A percentile compares a stretch with the other conserved stretches of the same genome.
Conservation (phyloP, 2,888 invertebrate genomes). For the Mantis religiosa region DNA sequence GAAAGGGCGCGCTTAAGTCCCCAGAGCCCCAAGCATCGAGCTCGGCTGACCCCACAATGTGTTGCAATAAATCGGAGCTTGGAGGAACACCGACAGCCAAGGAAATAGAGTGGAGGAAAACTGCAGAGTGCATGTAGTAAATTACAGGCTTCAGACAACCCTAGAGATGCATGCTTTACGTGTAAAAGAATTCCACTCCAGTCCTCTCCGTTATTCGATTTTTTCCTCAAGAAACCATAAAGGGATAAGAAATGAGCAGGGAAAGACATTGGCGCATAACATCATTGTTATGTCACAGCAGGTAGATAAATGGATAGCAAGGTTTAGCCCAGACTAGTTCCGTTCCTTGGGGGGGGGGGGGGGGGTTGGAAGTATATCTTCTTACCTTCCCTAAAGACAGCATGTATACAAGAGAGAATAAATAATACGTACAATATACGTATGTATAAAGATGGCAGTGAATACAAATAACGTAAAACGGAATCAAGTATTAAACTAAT, state of each 20-base stretch:
- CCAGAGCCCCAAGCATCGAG: not conserved
- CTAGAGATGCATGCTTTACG: not conserved
- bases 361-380: too few species aligned
- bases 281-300: not conserved
- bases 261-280: not conserved
- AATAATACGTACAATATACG: too few species aligned
- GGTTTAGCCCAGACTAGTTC: too few species aligned
- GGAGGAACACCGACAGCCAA: not conserved
- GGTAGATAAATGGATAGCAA: too few species aligned
- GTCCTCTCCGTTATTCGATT: not conserved
- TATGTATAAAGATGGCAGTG: too few species aligned
- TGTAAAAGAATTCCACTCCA: not conserved
- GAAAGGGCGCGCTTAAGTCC: not conserved
- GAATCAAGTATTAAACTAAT: too few species aligned
- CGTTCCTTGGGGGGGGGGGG: too few species aligned
- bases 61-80: not conserved
- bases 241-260: not conserved
- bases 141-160: not conserved
- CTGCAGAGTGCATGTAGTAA: not conserved
- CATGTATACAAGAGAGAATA: too few species aligned
- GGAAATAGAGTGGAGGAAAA: not conserved
- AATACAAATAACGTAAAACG: too few species aligned
- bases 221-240: not conserved
- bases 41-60: not conserved
- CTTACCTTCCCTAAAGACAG: too few species aligned